phyloP scores from a whole-genome alignment of 2,888 invertebrate genomes.

The Platycheirus rosarum region DNA sequence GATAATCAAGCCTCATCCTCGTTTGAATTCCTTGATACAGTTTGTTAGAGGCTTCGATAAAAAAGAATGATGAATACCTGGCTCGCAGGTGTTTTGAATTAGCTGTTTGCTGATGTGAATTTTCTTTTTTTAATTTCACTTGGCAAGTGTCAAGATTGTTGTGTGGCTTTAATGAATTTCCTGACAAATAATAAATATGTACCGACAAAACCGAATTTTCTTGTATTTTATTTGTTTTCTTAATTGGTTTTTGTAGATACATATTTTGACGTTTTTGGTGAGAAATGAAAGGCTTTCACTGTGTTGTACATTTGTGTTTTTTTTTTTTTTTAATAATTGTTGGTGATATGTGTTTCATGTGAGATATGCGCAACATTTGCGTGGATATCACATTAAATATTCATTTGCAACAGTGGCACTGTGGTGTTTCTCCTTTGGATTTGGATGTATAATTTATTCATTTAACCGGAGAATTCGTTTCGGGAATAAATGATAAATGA shows the following conservation, averaged over 20 bases:
- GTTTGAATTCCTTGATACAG: no score
- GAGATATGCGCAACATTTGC: slow-evolving; percentile 47
- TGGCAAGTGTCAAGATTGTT: slow-evolving; percentile 57
- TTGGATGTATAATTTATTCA: slow-evolving; percentile 32
- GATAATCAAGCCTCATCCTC: not conserved
- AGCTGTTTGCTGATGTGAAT: slow-evolving; percentile 10
- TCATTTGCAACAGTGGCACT: slow-evolving; percentile 39
- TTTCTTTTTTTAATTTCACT: slow-evolving; percentile 45
- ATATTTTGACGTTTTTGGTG: slow-evolving; percentile 33
- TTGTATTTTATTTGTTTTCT: slow-evolving; percentile 48
- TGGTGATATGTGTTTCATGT: not conserved
- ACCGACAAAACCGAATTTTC: slow-evolving; percentile 6
- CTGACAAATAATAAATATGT: slow-evolving; percentile 3
- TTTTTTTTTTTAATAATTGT: not conserved
- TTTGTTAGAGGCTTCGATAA: not conserved
- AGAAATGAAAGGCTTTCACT: slow-evolving; percentile 12
- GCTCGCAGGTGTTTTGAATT: not conserved
- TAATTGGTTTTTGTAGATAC: slow-evolving; percentile 57
- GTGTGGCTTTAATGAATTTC: slow-evolving; percentile 57
- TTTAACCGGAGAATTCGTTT: slow-evolving; percentile 11
- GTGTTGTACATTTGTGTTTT: no score
- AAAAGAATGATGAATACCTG: not conserved
- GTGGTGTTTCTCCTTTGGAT: not conserved
- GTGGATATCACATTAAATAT: slow-evolving; percentile 58
- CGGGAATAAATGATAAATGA: slow-evolving; percentile 2